Conservation (phyloP, 2,888 invertebrate species). For the Callinectes sapidus region DNA sequence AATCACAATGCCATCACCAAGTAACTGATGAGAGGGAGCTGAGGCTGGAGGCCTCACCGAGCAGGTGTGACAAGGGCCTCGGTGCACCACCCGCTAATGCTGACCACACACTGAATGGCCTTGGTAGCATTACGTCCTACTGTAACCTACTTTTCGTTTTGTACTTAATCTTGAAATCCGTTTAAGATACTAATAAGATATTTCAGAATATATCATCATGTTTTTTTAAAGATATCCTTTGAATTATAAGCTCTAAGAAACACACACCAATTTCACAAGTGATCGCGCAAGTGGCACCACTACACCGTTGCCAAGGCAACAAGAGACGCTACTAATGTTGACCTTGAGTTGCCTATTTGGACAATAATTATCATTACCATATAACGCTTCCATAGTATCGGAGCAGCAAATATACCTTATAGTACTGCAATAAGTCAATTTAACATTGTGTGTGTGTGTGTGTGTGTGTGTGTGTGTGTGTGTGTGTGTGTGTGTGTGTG, state of each 20-base stretch:
- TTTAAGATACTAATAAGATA: background rate
- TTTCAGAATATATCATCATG: background rate
- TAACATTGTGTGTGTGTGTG: background rate
- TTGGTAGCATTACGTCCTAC: background rate
- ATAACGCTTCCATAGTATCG: too few species aligned
- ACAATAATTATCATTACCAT: background rate
- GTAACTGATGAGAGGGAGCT: background rate
- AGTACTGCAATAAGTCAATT: background rate
- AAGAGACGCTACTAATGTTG: background rate
- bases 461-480: slow-evolving; percentile 1
- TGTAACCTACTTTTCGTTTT: background rate
- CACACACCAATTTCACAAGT: background rate
- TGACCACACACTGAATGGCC: slow-evolving; percentile 12
- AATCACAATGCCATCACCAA: background rate
- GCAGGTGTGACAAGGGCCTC: background rate
- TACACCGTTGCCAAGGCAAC: slow-evolving; percentile 17
- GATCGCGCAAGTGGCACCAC: background rate
- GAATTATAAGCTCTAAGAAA: too few species aligned
- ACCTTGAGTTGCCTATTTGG: background rate
- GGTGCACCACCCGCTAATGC: background rate
- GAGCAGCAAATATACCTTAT: background rate
- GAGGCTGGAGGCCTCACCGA: background rate
- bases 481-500: background rate
- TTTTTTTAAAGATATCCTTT: background rate
- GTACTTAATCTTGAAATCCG: background rate